Evolutionary conservation across 2,797 vertebrate genomes (phyloP), one percentile per base, ranked within the genome.

Genomic region (Hydrocynus forskahlii): DNA sequence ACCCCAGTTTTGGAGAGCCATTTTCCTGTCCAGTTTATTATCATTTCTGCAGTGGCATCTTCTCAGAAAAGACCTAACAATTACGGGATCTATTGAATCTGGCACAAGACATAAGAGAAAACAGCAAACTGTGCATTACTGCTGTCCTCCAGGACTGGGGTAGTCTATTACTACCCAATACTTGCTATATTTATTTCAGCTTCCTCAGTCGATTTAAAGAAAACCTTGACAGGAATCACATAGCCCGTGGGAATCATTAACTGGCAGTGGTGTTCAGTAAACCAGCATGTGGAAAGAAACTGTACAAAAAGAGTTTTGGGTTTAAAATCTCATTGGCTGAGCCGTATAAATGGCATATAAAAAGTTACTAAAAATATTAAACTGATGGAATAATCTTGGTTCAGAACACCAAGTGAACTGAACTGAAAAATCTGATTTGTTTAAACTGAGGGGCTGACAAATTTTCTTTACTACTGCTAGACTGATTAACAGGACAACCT

Each of bases 141-240:
- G 25, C 25, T 9, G 52, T 38, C 17, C 52, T 57, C 19, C 52
- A 13, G 16, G 52, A 38, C 25, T 38, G 19, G 8, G 5, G 38
- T 21, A 50, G 40, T 71, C 6, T 35, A 78, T 48, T 78, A 69
- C 38, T 54, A 48, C 12, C 9, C n/a, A 43, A 64, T 9, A 19
- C 7, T 57, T 40, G 29, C 70, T 12, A 55, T 7, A 1, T 55
- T 55, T 10, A 9, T 54, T 50, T 25, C n/a, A 29, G 38, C 7
- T 29, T 38, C 1, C 17, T n/a, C 21, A 17, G 8, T n/a, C 70
- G 57, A 4, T 54, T 72, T 52, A 57, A 29, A 12, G 9, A n/a
- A 72, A 72, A 55, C 70, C 14, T 17, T n/a, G 48, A 54, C 8
- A 25, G 29, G 23, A 74, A 43, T 55, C 70, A 16, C n/a, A 73